These are phyloP conservation scores for Nephrotoma flavescens DNA, from an alignment of 2,888 invertebrate genomes.

Conservation along the genomic window DNA sequence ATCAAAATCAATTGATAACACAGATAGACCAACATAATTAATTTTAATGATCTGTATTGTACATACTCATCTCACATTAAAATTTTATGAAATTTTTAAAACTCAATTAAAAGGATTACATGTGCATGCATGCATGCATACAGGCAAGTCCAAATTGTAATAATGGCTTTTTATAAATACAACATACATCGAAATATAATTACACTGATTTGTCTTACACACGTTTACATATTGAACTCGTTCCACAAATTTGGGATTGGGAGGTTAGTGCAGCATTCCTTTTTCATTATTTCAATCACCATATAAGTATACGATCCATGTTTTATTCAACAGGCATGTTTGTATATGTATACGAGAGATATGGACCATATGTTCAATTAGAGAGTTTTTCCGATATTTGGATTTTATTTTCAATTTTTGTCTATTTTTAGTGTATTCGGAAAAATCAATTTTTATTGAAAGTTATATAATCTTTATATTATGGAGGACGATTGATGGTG, in stretches of 20 bases:
- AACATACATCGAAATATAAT: not conserved
- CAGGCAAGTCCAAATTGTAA: not conserved
- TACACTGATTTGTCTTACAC: not conserved
- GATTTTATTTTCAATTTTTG: not conserved
- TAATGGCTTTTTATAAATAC: not conserved
- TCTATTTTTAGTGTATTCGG: not conserved
- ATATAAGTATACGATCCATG: not conserved
- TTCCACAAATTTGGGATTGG: not conserved
- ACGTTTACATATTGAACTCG: not conserved
- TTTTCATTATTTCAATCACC: not conserved
- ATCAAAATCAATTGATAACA: not conserved
- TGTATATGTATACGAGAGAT: not conserved
- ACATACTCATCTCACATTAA: not conserved
- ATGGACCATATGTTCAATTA: not conserved
- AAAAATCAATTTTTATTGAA: not conserved
- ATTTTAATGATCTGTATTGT: not conserved
- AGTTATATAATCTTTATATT: not conserved
- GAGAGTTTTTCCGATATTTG: not conserved
- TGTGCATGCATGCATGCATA: not conserved
- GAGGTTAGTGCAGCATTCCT: not conserved
- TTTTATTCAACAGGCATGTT: not conserved
- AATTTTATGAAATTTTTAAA: not conserved
- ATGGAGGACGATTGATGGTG: not conserved
- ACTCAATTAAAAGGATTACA: not conserved
- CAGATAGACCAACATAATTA: not conserved